These are phyloP conservation scores for Entomobrya proxima DNA, from an alignment of 2,888 invertebrate species.

Conservation along the genomic window DNA sequence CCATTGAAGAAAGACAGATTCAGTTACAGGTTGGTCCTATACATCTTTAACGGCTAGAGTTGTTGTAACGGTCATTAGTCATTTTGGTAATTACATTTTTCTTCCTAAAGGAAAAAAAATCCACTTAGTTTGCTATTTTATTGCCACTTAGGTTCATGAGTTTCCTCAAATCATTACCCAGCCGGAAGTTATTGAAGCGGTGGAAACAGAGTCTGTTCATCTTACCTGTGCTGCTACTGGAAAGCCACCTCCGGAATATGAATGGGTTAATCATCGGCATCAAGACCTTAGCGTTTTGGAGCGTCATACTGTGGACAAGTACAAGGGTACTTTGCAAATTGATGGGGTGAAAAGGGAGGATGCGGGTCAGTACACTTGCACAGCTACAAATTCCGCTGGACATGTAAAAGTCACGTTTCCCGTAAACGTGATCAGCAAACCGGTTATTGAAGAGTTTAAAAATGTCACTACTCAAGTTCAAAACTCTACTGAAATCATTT, in stretches of 20 bases:
- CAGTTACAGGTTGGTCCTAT: conserved; percentile 79
- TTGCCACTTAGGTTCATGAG: conserved; percentile 71
- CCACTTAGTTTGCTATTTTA: too few species aligned
- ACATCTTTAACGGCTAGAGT: neutral
- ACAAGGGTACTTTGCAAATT: conserved; percentile 85
- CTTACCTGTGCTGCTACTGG: conserved; percentile 88
- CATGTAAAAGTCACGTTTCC: conserved; percentile 83
- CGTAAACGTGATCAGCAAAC: conserved; percentile 86
- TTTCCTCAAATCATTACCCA: conserved; percentile 76
- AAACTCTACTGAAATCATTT: neutral
- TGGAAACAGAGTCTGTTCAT: conserved; percentile 88
- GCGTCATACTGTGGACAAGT: conserved; percentile 82
- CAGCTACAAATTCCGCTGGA: conserved; percentile 88
- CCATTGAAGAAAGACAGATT: conserved; percentile 86
- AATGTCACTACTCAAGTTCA: conserved; percentile 81
- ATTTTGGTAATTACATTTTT: neutral
- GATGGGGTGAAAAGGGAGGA: conserved; percentile 86
- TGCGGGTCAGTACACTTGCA: conserved; percentile 88
- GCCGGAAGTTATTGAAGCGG: conserved; percentile 82
- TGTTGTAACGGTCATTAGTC: too few species aligned
- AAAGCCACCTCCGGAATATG: conserved; percentile 89
- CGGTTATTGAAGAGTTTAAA: conserved; percentile 86
- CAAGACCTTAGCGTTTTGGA: conserved; percentile 83
- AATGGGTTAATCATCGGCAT: conserved; percentile 80
- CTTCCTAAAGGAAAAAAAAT: too few species aligned